Percentiles rank a stretch among this genome's conserved stretches.
Evolutionary conservation across 2,113 vertebrate species (phyloP).

Genomic region (Lepisosteus oculatus): DNA sequence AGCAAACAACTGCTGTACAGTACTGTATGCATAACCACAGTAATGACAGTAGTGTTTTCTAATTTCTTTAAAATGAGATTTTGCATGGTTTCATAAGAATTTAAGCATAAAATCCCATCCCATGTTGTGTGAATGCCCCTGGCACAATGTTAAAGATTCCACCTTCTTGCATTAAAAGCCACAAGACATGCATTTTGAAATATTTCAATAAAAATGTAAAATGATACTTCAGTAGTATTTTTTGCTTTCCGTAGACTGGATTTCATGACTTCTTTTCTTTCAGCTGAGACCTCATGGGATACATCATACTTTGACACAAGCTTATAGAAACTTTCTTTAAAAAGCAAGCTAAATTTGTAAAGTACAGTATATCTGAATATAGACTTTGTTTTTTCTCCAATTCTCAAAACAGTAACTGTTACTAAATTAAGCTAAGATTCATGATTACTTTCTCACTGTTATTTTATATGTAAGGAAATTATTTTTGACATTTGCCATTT

Average conservation of each 20-base stretch:
- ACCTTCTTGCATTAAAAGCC: slow-evolving; percentile 7
- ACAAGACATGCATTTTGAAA: slow-evolving; percentile 30
- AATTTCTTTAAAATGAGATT: slow-evolving; percentile 19
- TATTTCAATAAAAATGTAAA: slow-evolving; percentile 39
- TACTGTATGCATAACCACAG: not conserved
- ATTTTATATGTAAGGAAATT: too few species aligned
- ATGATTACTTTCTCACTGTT: too few species aligned
- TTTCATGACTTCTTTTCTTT: too few species aligned
- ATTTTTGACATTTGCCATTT: too few species aligned
- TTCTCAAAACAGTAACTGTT: too few species aligned
- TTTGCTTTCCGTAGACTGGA: not conserved
- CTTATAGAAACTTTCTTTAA: too few species aligned
- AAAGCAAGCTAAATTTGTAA: too few species aligned
- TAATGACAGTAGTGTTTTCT: not conserved
- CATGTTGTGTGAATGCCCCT: slow-evolving; percentile 27
- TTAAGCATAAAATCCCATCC: slow-evolving; percentile 29
- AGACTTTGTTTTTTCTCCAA: too few species aligned
- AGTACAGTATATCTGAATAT: too few species aligned
- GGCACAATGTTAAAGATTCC: slow-evolving; percentile 19
- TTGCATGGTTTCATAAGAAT: slow-evolving; percentile 33
- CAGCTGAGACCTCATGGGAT: too few species aligned
- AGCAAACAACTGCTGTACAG: not conserved
- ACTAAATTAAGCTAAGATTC: too few species aligned
- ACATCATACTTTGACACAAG: too few species aligned
- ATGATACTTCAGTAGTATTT: slow-evolving; percentile 26